Conservation (phyloP, 1,140 invertebrate species). For the Radopholus similis region DNA sequence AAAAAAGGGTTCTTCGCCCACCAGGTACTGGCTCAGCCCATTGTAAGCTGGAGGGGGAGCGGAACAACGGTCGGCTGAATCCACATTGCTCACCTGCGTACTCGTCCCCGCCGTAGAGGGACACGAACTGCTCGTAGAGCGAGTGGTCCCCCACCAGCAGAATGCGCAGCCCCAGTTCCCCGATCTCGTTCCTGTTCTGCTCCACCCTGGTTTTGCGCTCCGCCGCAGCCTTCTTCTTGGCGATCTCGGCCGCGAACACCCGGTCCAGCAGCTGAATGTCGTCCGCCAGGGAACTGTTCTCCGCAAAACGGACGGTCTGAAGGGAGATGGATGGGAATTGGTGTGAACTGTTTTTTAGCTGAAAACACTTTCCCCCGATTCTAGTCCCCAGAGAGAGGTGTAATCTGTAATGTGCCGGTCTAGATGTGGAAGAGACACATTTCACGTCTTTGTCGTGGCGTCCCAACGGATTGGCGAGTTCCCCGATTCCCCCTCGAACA, state of each 20-base stretch:
- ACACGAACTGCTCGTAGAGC: conserved; percentile 19
- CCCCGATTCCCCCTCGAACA: too few relatives aligned
- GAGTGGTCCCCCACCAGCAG: conserved; percentile 21
- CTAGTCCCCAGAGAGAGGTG: too few relatives aligned
- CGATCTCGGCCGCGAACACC: neutral
- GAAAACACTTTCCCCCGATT: too few relatives aligned
- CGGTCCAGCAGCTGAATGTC: conserved; percentile 15
- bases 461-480: too few relatives aligned
- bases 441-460: too few relatives aligned
- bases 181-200: neutral
- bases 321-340: neutral
- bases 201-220: neutral
- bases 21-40: conserved; percentile 15
- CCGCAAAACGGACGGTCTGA: conserved; percentile 10
- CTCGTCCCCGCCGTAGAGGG: conserved; percentile 16
- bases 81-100: neutral
- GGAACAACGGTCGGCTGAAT: neutral
- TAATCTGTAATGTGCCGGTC: too few relatives aligned
- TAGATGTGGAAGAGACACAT: neutral
- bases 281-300: conserved; percentile 15
- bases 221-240: neutral
- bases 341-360: neutral
- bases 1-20: conserved; percentile 20
- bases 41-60: conserved; percentile 13
- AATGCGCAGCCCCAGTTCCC: neutral